Base-by-base conservation (phyloP, 2,888 invertebrate species). In the Mesorhabditis spiculigera region DNA sequence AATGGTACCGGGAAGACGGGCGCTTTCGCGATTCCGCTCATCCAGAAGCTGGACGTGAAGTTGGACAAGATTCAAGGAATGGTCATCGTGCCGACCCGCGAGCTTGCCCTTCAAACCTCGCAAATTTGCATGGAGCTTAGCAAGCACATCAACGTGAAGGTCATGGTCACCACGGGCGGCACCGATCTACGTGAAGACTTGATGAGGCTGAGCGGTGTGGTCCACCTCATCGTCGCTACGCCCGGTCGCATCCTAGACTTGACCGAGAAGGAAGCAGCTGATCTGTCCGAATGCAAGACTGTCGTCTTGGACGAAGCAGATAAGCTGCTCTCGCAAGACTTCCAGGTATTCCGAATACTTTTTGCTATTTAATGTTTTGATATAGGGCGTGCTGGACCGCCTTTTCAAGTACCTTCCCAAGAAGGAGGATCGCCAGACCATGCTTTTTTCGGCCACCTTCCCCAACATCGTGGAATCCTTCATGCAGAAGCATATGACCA, bases 1-100 rank as follows among this genome's bases (percentile, higher is more conserved):
- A 98, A 98, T 89, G 98, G 98, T 85, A 98, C 98, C 81, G 90
- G 97, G 91, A 98, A 98, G 90, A 99, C 98, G 86, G 98, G 98
- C 86, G 98, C 98, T 81, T 98, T 98, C 88, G 93, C 94, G 87
- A 97, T 98, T 89, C 98, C 98, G 84, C 93, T 96, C 81, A 90
- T 99, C 87, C 97, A 98, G 90, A 93, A 94, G 90, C 87, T 89
- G 64, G 90, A 90, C 78, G 83, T 88, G 3, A 91, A 91, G 86
- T 92, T 92, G 90, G 93, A 95, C 90, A 91, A 90, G 88, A 95
- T 98, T 87, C 97, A 84, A 86, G 97, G 95, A 85, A 90, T 99
- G 89, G 91, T 98, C 85, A 93, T 99, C 88, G 97, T 98, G 86
- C 98, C 98, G 78, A 98, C 98, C 74, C 90, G 98, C 89, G 98